Base-by-base conservation (phyloP, 2,888 invertebrate species). In the Mactromeris polynyma region DNA sequence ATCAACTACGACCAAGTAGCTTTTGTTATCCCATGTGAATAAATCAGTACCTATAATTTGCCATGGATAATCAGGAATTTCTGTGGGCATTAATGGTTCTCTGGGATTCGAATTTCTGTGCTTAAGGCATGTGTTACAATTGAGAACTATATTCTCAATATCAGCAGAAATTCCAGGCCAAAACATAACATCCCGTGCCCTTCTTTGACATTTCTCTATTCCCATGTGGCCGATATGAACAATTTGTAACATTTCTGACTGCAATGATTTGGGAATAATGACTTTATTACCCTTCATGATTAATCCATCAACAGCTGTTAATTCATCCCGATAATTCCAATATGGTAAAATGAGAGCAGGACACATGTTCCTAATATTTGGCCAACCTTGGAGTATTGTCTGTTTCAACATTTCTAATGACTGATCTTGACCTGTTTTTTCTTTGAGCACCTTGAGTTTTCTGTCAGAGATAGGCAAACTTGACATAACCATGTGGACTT, bases 141-240 rank as follows among this genome's bases (percentile, higher is more conserved):
- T 26, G 4, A n/a, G 21, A 4, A 81, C 81, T 31, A 51, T 81
- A n/a, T 81, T 33, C 6, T 17, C 26, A 4, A 81, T 81, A 46
- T 81, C 14, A 21, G 14, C 46, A 9, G 46, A 51, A n/a, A 81
- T 81, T 81, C 33, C 33, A 11, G 46, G 81, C 81, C 81, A 81
- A 33, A 81, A 81, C 26, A 81, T 51, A 26, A 81, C 31, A 26
- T 81, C 81, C n/a, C n/a, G n/a, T n/a, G n/a, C n/a, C n/a, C n/a
- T n/a, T 51, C 54, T 26, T 9, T 26, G 36, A n/a, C 19, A 36
- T 78, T 84, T 77, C n/a, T 77, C n/a, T 1, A 51, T 21, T 9
- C 84, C 78, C 36, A 84, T 31, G 46, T 84, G 84, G 36, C 84
- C 51, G 77, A n/a, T 9, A 26, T 81, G 51, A 51, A 54, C 54